Evolutionary conservation across 2,113 vertebrate species (phyloP), one percentile per base, ranked within the genome.

Genomic region (Stegastes partitus): DNA sequence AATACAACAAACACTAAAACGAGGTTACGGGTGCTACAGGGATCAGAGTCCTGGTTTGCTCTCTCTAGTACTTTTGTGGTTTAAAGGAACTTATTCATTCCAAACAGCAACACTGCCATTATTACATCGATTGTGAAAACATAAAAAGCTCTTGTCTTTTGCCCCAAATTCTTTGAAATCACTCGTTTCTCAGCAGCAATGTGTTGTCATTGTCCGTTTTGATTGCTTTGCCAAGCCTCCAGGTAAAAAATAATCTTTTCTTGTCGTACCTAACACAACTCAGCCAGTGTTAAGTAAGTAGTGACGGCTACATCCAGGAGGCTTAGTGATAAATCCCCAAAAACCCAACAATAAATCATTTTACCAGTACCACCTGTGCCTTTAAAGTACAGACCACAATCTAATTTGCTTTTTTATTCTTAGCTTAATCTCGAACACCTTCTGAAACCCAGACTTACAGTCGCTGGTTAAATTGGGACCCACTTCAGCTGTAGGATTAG

Each of bases 281-380:
- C 31, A 37, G 15, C 15, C 34, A 42, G n/a, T 21, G 11, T 37
- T n/a, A 37, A 6, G 11, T 12, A 9, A 2, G 47, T 50, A 10
- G 37, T 44, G 55, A 59, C 66, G 19, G 66, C 26, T 54, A 22
- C 47, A 55, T 37, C 25, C 16, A 1, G 14, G 19, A 28, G 72
- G 59, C 61, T 65, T 37, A 5, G 39, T 39, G 28, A 16, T 61
- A 55, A 55, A 67, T 67, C 68, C 39, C 9, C 0, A 23, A n/a
- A 21, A 57, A 82, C 21, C 11, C 37, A 0, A 47, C 53, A 59
- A 34, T 63, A 34, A 57, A 59, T 73, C 12, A 59, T 18, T 61
- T 44, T 74, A 31, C 31, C 31, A 54, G 54, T 28, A 0, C 49
- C 28, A 49, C 49, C 54, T 68, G 37, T 37, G 55, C 28, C 16